Evolutionary conservation across 2,797 vertebrate genomes (phyloP), one percentile per base, ranked within the genome.

Genomic region (Pygocentrus nattereri): DNA sequence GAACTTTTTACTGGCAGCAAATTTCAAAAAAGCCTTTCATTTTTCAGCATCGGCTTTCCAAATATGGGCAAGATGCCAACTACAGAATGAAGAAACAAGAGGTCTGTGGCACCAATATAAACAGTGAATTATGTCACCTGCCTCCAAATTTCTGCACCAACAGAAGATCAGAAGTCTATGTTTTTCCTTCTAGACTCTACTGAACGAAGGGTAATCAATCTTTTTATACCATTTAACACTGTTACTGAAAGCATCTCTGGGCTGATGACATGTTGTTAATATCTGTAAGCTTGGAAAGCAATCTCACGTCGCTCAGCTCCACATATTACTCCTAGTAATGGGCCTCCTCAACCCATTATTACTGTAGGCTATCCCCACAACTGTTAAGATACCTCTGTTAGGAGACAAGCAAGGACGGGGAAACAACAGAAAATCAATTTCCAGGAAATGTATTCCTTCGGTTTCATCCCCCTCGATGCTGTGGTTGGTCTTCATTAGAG

Each of bases 401-500:
- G 59, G 58, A 81, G 74, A 82, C 25, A 25, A 23, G 19, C 50
- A 50, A 80, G 79, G 25, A 59, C 76, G 75, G 18, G 23, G 64
- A 79, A 81, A 85, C 65, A 81, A 84, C 38, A 64, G 72, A 84
- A 89, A 88, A 89, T 88, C 75, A 81, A 81, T 89, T 80, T 41
- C n/a, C 54, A 80, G 59, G 64, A 78, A 81, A 87, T 89, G 77
- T 81, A 82, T 85, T 84, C 79, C 85, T 74, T 84, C 34, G 34
- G 61, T 80, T 89, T 87, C 77, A 84, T 82, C 58, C 21, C 79
- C 81, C 76, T 68, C 77, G 67, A 85, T 89, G 52, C 75, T 77
- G 71, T 59, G 44, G 76, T 88, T 83, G 81, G 80, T 82, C 59
- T 88, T 90, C 74, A 90, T 92, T 91, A 90, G 87, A 87, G 76